Conservation (phyloP, 2,888 invertebrate genomes). For the Diarsia dahlii region DNA sequence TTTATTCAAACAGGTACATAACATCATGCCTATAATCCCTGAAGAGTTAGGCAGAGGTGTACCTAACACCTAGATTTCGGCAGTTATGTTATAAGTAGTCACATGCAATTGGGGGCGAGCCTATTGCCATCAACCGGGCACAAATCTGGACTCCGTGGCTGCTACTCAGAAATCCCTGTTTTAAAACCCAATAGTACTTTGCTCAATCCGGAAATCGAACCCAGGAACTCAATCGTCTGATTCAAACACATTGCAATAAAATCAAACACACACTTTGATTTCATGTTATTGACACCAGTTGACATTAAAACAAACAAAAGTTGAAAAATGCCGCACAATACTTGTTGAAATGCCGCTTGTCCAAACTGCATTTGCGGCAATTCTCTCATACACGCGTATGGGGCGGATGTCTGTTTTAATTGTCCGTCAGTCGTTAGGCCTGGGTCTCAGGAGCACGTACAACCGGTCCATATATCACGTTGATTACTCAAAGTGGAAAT, state of each 20-base stretch:
- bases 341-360: constrained; percentile 55
- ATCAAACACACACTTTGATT: constrained; percentile 23
- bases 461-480: constrained; percentile 77
- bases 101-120: too few species aligned
- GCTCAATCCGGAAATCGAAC: too few species aligned
- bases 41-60: too few species aligned
- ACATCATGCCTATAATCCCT: too few species aligned
- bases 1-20: neutral
- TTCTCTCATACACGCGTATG: constrained; percentile 51
- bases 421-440: constrained; percentile 80
- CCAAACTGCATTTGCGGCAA: constrained; percentile 63
- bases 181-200: too few species aligned
- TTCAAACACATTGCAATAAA: too few species aligned
- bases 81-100: too few species aligned
- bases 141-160: too few species aligned
- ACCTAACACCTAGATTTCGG: too few species aligned
- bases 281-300: constrained; percentile 4
- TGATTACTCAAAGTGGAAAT: constrained; percentile 81
- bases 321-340: constrained; percentile 27
- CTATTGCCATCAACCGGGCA: too few species aligned
- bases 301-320: constrained; percentile 30
- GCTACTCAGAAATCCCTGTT: too few species aligned
- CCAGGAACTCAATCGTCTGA: too few species aligned
- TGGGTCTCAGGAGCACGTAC: constrained; percentile 73
- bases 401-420: constrained; percentile 76